phyloP scores from a whole-genome alignment of 1,140 invertebrate species.

The Brachionus rotundiformis region DNA sequence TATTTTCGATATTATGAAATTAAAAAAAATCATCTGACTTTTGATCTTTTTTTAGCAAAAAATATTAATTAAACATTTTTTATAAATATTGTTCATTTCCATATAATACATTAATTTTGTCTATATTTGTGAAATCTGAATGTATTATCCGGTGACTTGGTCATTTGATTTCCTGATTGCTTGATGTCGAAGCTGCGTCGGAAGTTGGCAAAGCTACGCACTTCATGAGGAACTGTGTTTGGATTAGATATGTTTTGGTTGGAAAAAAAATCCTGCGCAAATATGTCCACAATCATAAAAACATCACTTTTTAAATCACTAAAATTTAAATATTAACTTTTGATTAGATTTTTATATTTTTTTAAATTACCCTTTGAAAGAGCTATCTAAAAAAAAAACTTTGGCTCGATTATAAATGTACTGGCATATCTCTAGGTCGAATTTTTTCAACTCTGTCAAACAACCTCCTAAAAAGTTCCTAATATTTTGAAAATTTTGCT shows the following conservation, averaged over 20 bases:
- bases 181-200: background rate
- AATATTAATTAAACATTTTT: background rate
- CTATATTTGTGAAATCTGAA: background rate
- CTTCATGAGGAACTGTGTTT: background rate
- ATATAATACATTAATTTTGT: background rate
- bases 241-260: background rate
- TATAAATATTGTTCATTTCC: background rate
- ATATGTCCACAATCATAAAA: constrained; percentile 33
- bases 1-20: background rate
- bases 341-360: no score
- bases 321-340: background rate
- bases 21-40: background rate
- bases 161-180: background rate
- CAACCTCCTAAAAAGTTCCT: background rate
- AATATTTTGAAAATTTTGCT: constrained; percentile 38
- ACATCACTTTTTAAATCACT: constrained; percentile 1
- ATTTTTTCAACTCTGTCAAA: background rate
- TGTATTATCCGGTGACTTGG: background rate
- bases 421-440: background rate
- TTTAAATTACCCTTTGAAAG: background rate
- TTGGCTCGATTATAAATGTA: constrained; percentile 24
- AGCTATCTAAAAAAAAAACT: background rate
- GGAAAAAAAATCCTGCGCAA: background rate
- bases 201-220: constrained; percentile 2
- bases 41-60: background rate